Conservation (phyloP, 2,113 vertebrate species). For the Ailuropoda melanoleuca region DNA sequence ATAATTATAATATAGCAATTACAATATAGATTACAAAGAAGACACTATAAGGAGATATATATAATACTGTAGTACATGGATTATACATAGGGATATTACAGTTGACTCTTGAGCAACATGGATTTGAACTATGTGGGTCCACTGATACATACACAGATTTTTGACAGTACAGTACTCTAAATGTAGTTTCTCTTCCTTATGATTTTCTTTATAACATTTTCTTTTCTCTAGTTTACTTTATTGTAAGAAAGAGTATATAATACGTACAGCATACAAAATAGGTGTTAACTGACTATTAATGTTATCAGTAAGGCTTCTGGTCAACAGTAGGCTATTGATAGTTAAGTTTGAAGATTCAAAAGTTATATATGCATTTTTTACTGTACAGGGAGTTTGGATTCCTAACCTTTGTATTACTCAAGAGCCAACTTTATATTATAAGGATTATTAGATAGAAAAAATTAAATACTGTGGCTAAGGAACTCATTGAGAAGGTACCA, state of each 20-base stretch:
- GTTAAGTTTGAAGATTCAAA: not conserved
- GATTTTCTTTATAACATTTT: not conserved
- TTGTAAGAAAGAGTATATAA: not conserved
- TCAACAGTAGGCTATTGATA: not conserved
- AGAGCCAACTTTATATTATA: not conserved
- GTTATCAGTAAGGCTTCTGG: not conserved
- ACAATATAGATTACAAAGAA: not conserved
- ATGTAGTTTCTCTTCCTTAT: not conserved
- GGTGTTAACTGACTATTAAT: not conserved
- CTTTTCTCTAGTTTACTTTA: not conserved
- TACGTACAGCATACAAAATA: not conserved
- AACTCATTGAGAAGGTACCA: not conserved
- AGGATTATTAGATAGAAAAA: not conserved
- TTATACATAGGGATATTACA: not conserved
- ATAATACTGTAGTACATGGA: not conserved
- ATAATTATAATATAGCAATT: not conserved
- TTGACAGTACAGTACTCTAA: not conserved
- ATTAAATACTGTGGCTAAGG: not conserved
- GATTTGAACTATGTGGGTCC: not conserved
- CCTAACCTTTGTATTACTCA: not conserved
- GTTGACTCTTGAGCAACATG: not conserved
- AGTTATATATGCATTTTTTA: not conserved
- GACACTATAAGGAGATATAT: not conserved
- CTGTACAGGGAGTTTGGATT: not conserved
- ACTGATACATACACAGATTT: not conserved